These are phyloP conservation scores for Mastomys coucha DNA, from an alignment of 2,113 vertebrate species.

Conservation along the genomic window DNA sequence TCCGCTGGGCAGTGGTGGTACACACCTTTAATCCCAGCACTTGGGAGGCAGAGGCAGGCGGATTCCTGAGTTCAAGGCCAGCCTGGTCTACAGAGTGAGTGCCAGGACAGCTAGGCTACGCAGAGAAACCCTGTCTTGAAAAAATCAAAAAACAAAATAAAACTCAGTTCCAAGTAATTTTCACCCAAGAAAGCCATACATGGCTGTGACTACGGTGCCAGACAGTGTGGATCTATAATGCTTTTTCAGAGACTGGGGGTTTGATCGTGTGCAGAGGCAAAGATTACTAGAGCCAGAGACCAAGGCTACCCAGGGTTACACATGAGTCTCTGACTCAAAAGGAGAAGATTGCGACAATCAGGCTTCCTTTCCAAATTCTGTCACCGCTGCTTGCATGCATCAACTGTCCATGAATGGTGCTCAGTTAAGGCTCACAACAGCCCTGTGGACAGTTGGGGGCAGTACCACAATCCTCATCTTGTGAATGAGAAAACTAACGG, in stretches of 20 bases:
- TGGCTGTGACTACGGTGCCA: not conserved
- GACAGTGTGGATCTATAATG: not conserved
- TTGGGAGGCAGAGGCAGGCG: too few relatives aligned
- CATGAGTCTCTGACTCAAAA: not conserved
- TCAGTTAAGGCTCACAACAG: not conserved
- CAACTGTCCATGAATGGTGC: not conserved
- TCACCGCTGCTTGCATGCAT: not conserved
- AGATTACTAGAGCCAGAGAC: not conserved
- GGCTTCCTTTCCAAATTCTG: not conserved
- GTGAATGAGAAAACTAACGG: not conserved
- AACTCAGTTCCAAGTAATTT: not conserved
- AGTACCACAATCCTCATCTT: too few relatives aligned
- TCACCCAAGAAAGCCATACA: not conserved
- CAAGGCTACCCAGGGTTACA: not conserved
- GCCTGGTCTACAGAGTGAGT: too few relatives aligned
- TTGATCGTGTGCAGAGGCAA: not conserved
- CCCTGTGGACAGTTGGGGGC: not conserved
- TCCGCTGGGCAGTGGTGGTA: not conserved
- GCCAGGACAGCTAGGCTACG: too few relatives aligned
- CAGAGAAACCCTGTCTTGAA: too few relatives aligned
- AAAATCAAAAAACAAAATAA: not conserved
- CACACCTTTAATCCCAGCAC: too few relatives aligned
- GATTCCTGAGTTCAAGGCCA: too few relatives aligned
- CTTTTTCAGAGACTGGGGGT: not conserved
- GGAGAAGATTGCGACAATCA: not conserved